phyloP scores from a whole-genome alignment of 2,888 invertebrate species.

The Alsophila aescularia region DNA sequence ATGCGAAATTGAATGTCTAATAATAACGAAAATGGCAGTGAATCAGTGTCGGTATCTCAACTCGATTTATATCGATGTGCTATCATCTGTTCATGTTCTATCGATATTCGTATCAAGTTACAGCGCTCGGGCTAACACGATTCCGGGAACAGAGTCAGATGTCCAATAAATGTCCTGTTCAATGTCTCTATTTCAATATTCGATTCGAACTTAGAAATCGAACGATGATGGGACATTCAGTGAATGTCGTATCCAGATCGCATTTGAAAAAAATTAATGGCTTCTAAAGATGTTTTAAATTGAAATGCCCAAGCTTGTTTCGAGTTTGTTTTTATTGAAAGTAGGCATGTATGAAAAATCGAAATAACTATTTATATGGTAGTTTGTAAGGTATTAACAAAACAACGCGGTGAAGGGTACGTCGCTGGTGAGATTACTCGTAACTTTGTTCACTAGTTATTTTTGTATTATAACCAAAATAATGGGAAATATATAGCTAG shows the following conservation, averaged over 20 bases:
- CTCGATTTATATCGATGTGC: constrained; percentile 21
- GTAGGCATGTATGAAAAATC: too few species aligned
- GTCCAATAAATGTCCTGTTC: constrained; percentile 39
- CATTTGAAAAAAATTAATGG: neutral
- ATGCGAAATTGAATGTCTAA: too few species aligned
- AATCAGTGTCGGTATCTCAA: neutral
- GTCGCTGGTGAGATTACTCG: too few species aligned
- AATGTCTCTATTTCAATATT: constrained; percentile 35
- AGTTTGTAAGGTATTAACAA: too few species aligned
- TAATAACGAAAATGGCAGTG: neutral
- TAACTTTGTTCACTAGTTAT: too few species aligned
- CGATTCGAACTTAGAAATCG: constrained; percentile 18
- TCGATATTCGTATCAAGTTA: constrained; percentile 22
- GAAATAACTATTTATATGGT: too few species aligned
- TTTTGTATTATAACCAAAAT: too few species aligned
- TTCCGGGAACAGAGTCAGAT: constrained; percentile 30
- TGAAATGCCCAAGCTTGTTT: too few species aligned
- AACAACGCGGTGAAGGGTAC: too few species aligned
- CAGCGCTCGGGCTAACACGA: constrained; percentile 22
- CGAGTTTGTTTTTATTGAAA: too few species aligned
- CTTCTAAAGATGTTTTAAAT: too few species aligned
- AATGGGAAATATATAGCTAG: too few species aligned
- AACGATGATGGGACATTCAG: constrained; percentile 1
- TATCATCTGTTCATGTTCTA: neutral
- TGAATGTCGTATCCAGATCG: neutral